Evolutionary conservation across 1,140 invertebrate species (phyloP).

Genomic region (Polypedilum pembai): DNA sequence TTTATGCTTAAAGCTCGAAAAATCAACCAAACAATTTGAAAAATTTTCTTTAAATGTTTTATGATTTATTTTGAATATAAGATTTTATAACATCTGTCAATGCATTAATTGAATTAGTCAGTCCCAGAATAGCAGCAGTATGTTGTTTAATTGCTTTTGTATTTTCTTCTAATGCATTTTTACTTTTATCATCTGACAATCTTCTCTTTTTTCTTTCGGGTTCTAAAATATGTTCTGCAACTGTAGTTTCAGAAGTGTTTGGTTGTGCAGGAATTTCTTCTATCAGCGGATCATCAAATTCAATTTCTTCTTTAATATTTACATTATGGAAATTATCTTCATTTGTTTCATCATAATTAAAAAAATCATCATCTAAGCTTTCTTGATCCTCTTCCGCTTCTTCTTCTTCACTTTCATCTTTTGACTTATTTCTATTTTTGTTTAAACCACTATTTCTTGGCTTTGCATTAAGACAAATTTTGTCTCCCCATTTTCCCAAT

Average conservation of each 20-base stretch:
- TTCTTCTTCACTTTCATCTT: background rate
- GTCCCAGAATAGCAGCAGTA: background rate
- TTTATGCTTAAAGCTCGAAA: too few relatives aligned
- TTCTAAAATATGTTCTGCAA: too few relatives aligned
- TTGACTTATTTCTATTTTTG: too few relatives aligned
- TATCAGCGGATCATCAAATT: background rate
- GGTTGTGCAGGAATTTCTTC: too few relatives aligned
- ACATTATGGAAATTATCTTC: background rate
- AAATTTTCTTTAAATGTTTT: background rate
- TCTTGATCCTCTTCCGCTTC: background rate
- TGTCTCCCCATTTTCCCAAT: background rate
- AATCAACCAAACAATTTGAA: too few relatives aligned
- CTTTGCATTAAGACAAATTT: background rate
- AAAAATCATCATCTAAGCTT: background rate
- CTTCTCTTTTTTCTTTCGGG: too few relatives aligned
- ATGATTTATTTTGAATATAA: background rate
- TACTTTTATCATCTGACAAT: background rate
- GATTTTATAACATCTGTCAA: background rate
- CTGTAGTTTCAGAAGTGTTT: too few relatives aligned
- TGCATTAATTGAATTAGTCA: background rate
- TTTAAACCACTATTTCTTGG: too few relatives aligned
- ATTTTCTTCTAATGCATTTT: background rate
- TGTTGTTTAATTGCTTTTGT: background rate
- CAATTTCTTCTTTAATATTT: background rate
- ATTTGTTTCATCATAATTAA: background rate